Evolutionary conservation across 2,113 vertebrate species (phyloP).

Genomic region (Anarrhichthys ocellatus): DNA sequence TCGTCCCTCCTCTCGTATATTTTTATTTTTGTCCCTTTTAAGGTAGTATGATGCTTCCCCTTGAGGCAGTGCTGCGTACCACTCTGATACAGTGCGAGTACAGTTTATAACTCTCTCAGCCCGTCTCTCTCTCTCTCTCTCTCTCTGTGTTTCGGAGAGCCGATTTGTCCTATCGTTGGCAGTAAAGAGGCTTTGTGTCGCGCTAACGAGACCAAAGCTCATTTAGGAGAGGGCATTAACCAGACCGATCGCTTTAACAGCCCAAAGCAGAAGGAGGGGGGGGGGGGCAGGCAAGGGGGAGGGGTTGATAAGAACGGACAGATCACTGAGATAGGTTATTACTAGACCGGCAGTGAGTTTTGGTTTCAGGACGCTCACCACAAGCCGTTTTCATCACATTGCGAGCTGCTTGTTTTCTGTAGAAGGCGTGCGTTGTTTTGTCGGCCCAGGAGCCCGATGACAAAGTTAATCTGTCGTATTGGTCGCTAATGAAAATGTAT

Average conservation of each 20-base stretch:
- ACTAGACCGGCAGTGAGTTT: background rate
- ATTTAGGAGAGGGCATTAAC: constrained; percentile 81
- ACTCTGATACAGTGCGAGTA: constrained; percentile 45
- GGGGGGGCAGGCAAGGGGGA: background rate
- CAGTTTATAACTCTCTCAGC: constrained; percentile 40
- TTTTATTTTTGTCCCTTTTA: background rate
- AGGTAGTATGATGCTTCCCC: constrained; percentile 41
- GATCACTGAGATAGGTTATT: constrained; percentile 47
- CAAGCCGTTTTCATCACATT: background rate
- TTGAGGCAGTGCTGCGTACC: constrained; percentile 51
- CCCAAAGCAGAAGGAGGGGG: constrained; percentile 21
- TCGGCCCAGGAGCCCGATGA: background rate
- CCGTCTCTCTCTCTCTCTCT: constrained; percentile 21
- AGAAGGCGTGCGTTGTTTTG: background rate
- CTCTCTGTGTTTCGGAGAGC: constrained; percentile 57
- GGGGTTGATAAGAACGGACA: constrained; percentile 24
- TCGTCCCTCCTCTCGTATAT: background rate
- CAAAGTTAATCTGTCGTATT: background rate
- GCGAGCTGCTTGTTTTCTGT: background rate
- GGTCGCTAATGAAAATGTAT: constrained; percentile 37
- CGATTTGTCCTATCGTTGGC: constrained; percentile 82
- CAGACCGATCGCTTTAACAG: constrained; percentile 74
- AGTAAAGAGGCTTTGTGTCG: constrained; percentile 84
- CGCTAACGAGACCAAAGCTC: constrained; percentile 83
- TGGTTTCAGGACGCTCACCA: background rate